phyloP scores from a whole-genome alignment of 2,888 invertebrate genomes.

The Drosophila neonasuta region DNA sequence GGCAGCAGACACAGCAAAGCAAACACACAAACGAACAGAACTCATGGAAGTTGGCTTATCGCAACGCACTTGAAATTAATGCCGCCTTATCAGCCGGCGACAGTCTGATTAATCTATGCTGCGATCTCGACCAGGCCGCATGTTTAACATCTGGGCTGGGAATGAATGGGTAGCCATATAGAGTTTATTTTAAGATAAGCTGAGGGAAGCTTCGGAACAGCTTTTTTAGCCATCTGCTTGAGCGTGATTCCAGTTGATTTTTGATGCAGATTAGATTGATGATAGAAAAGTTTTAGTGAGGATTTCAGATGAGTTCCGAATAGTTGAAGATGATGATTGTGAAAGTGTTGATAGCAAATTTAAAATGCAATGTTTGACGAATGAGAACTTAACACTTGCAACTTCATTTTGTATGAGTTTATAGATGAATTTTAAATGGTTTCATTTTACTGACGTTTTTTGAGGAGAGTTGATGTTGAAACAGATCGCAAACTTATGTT shows the following conservation, averaged over 20 bases:
- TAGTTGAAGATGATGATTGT: background rate
- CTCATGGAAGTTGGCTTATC: constrained; percentile 10
- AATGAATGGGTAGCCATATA: background rate
- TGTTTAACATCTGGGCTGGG: background rate
- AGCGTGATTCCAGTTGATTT: background rate
- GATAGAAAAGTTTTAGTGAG: background rate
- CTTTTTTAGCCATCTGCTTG: background rate
- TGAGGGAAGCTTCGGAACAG: background rate
- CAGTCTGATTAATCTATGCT: background rate
- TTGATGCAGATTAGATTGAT: background rate
- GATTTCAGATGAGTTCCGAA: background rate
- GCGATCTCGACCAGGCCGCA: background rate
- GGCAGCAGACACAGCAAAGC: too few relatives aligned
- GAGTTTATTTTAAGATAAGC: background rate
- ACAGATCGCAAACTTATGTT: too few relatives aligned
- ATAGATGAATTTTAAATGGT: background rate
- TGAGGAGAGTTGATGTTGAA: background rate
- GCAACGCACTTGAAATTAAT: background rate
- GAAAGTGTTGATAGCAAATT: background rate
- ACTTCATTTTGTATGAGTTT: too few relatives aligned
- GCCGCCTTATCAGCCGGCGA: constrained; percentile 4
- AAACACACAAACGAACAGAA: too few relatives aligned
- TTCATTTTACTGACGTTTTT: background rate
- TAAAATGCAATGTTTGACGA: too few relatives aligned
- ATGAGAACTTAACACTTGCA: too few relatives aligned